These are phyloP conservation scores for Phoenicopterus ruber DNA, from an alignment of 2,113 vertebrate species.

Conservation along the genomic window DNA sequence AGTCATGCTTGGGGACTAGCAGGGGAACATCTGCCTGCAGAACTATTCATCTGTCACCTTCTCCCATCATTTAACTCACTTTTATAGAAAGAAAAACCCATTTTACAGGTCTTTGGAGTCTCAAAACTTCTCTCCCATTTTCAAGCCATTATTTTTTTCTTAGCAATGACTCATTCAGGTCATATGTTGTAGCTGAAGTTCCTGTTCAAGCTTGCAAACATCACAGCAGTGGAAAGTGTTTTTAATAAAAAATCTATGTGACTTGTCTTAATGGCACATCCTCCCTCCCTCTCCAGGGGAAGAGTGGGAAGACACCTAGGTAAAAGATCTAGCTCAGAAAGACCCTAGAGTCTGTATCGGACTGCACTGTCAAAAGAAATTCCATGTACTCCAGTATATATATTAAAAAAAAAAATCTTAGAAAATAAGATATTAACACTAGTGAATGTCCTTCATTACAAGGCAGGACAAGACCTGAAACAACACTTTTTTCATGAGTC, in stretches of 20 bases:
- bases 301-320: neutral
- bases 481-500: neutral
- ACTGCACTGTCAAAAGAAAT: constrained; percentile 27
- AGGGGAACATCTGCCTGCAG: neutral
- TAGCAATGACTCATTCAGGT: neutral
- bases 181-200: constrained; percentile 48
- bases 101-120: neutral
- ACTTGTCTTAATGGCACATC: constrained; percentile 30
- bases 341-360: neutral
- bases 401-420: neutral
- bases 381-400: neutral
- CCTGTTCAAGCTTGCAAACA: constrained; percentile 51
- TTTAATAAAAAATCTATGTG: constrained; percentile 47
- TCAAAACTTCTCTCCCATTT: neutral
- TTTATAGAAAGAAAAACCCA: neutral
- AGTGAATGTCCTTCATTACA: neutral
- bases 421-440: neutral
- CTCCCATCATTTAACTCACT: neutral
- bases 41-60: neutral
- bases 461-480: neutral
- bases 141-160: neutral
- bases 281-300: neutral
- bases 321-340: constrained; percentile 4
- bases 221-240: constrained; percentile 17
- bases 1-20: neutral